These are phyloP conservation scores for Tadarida brasiliensis DNA, from an alignment of 2,797 vertebrate species.

Conservation along the genomic window DNA sequence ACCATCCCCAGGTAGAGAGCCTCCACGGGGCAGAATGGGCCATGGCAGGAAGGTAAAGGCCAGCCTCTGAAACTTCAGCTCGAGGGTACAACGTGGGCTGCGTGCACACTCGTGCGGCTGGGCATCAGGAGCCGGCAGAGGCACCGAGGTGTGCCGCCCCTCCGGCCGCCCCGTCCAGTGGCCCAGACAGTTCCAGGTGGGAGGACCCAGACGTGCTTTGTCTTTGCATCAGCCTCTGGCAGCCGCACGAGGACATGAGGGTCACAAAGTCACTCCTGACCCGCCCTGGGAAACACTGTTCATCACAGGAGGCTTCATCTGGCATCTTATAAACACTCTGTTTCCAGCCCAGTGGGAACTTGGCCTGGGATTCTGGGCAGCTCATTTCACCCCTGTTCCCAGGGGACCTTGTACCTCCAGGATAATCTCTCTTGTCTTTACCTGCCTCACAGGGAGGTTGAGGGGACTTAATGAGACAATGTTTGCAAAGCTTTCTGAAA, in stretches of 20 bases:
- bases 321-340: background rate
- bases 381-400: background rate
- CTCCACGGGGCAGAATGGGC: background rate
- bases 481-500: slow-evolving; percentile 76
- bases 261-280: slow-evolving; percentile 1
- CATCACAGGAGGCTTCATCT: background rate
- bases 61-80: slow-evolving; percentile 15
- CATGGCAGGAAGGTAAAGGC: slow-evolving; percentile 33
- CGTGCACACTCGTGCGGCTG: slow-evolving; percentile 58
- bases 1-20: background rate
- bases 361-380: background rate
- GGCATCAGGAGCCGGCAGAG: slow-evolving; percentile 18
- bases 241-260: background rate
- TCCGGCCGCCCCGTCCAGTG: slow-evolving; percentile 44
- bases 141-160: slow-evolving; percentile 28
- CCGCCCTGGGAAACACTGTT: background rate
- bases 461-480: slow-evolving; percentile 82
- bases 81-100: slow-evolving; percentile 22
- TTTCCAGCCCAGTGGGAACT: background rate
- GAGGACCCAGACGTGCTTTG: background rate
- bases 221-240: background rate
- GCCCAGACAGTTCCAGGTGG: slow-evolving; percentile 29
- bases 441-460: slow-evolving; percentile 58
- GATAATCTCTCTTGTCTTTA: slow-evolving; percentile 72
- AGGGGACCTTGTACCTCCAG: slow-evolving; percentile 30